phyloP scores from a whole-genome alignment of 2,797 vertebrate genomes.

The Melanogrammus aeglefinus region DNA sequence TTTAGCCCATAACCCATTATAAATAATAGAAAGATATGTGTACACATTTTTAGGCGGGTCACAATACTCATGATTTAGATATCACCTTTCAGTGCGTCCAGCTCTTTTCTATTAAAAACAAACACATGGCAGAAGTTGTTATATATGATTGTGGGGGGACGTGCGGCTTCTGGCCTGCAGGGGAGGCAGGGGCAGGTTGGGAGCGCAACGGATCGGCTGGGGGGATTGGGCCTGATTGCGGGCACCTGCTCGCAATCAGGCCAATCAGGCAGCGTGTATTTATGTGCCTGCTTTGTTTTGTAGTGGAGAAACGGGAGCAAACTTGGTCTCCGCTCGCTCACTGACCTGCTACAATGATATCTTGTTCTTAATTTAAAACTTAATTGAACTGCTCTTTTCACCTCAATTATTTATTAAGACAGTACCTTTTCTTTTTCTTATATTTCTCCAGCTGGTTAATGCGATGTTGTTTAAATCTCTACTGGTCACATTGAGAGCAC shows the following conservation, averaged over 20 bases:
- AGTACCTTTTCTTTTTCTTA: conserved; percentile 89
- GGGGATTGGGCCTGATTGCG: too few species aligned
- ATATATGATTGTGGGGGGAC: too few species aligned
- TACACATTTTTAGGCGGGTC: background rate
- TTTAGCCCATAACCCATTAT: background rate
- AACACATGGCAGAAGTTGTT: background rate
- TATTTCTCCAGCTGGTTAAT: conserved; percentile 82
- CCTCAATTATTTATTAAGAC: background rate
- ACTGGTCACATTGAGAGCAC: conserved; percentile 87
- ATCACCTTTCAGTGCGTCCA: conserved; percentile 91
- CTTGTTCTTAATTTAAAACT: background rate
- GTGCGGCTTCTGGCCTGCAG: too few species aligned
- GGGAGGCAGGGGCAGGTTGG: too few species aligned
- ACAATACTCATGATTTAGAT: background rate
- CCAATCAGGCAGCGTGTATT: too few species aligned
- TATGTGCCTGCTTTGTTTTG: too few species aligned
- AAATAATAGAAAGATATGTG: background rate
- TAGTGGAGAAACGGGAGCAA: too few species aligned
- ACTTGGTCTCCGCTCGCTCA: too few species aligned
- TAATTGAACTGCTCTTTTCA: background rate
- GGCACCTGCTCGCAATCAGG: too few species aligned
- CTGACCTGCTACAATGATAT: too few species aligned
- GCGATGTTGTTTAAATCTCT: conserved; percentile 80
- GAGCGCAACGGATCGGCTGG: too few species aligned
- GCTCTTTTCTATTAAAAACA: conserved; percentile 81